Evolutionary conservation across 30 jellyfish, hydroid and myxozoan species (phyloP), one percentile per base, ranked within the genome.

Genomic region (Clytia hemisphaerica): DNA sequence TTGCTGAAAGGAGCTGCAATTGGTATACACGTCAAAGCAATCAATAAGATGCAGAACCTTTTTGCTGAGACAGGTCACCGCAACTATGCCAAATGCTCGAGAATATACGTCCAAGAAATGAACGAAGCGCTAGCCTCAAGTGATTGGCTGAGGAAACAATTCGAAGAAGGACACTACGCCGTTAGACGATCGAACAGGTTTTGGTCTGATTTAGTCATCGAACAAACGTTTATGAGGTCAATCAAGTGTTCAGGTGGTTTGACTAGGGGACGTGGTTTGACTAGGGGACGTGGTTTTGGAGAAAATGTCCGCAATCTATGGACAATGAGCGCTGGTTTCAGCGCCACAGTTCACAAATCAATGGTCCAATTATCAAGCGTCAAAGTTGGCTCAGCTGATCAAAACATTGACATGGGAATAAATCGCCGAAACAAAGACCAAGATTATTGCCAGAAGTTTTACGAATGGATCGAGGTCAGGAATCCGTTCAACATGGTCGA

Each of bases 21-120:
- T n/a, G n/a, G n/a, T n/a, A n/a, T 48, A 48, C 61, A 48, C 26
- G 6, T 58, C 30, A 6, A 58, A 58, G 30, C 71, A 58, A 58
- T 58, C 44, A 29, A 29, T 22, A 58, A 58, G 30, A 58, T 19
- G 55, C 5, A n/a, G 33, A 58, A 58, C 44, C 33, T 58, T 24
- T 58, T 58, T 58, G 71, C 58, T 19, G 71, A 38, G 30, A 22
- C 58, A 48, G 71, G 71, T 22, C 71, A 58, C 30, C 16, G 25
- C 26, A 58, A 58, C 44, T 24, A 58, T 58, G 71, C 58, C 37
- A 18, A 58, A 34, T 58, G 71, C 14, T 58, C 58, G 26, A 2
- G 71, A 15, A 22, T 58, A 29, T 58, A 58, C 44, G 19, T 58
- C 27, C 71, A 58, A 58, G 44, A 58, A 58, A 58, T 58, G 44